Evolutionary conservation across 2,113 vertebrate genomes (phyloP).

Genomic region (Damaliscus lunatus): DNA sequence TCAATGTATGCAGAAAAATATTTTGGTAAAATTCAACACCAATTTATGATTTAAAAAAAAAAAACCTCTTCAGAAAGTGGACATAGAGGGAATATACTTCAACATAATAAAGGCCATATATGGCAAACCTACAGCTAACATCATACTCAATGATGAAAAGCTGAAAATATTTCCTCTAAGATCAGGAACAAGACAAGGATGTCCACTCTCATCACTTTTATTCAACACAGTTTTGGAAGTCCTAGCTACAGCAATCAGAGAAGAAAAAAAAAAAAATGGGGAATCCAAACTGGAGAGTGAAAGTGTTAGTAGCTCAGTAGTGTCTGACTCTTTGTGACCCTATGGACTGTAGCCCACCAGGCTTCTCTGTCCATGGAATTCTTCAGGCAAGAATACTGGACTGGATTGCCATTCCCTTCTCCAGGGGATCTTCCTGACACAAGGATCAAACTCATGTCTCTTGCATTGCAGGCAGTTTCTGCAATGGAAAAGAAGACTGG

Average conservation of each 20-base stretch:
- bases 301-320: neutral
- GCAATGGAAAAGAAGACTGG: neutral
- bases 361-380: neutral
- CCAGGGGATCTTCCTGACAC: neutral
- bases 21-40: neutral
- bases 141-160: neutral
- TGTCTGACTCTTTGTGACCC: neutral
- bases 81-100: neutral
- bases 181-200: neutral
- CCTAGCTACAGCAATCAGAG: neutral
- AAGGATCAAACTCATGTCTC: neutral
- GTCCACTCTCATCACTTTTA: neutral
- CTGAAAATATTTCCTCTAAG: neutral
- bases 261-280: neutral
- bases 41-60: neutral
- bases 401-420: neutral
- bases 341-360: neutral
- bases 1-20: neutral
- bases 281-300: neutral
- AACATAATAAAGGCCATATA: neutral
- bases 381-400: neutral
- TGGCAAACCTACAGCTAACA: neutral
- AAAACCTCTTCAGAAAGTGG: neutral
- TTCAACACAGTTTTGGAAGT: neutral
- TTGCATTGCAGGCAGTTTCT: neutral